Conservation (phyloP, 2,797 vertebrate species). For the Paramormyrops hopkinsi region DNA sequence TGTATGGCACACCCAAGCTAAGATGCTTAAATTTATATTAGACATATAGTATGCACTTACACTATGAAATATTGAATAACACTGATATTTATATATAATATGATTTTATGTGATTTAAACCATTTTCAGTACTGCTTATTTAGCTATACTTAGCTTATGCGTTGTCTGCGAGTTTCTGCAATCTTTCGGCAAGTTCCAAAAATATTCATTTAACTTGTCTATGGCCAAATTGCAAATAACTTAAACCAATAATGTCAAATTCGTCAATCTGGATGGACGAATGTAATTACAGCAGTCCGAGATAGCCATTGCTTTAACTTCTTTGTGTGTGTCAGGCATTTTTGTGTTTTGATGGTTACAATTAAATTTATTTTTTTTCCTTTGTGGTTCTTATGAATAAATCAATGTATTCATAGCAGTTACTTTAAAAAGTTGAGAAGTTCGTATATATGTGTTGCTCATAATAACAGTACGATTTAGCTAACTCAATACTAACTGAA, state of each 20-base stretch:
- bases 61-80: not conserved
- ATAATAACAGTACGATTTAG: not conserved
- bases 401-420: not conserved
- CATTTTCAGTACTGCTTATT: not conserved
- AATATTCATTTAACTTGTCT: not conserved
- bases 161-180: not conserved
- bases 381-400: not conserved
- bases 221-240: not conserved
- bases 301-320: not conserved
- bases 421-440: not conserved
- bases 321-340: not conserved
- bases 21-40: not conserved
- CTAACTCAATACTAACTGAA: not conserved
- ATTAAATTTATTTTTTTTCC: not conserved
- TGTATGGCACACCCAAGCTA: not conserved
- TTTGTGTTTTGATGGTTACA: not conserved
- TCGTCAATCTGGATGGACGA: not conserved
- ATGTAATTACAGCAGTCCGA: not conserved
- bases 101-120: not conserved
- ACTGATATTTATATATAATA: not conserved
- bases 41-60: not conserved
- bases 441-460: not conserved
- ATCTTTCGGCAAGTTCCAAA: not conserved
- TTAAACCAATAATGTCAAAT: not conserved
- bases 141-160: not conserved